Percentiles rank a stretch among this genome's conserved stretches.
Conservation (phyloP, 2,888 invertebrate species). For the Pandemis corylana region DNA sequence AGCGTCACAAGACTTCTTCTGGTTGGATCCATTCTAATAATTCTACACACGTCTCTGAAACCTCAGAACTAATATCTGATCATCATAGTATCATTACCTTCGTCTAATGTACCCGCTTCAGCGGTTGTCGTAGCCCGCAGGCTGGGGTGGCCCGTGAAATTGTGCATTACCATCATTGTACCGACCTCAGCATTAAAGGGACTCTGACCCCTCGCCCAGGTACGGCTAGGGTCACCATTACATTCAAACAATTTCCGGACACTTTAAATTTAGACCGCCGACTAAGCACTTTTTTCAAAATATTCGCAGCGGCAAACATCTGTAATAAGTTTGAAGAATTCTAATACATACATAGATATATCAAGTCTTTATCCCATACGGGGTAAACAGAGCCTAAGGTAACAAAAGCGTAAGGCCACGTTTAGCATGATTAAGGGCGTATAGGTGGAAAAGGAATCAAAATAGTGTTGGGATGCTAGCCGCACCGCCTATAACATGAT, state of each 20-base stretch:
- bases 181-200: slow-evolving; percentile 72
- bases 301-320: not conserved
- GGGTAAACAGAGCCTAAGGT: too few species aligned
- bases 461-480: too few species aligned
- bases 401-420: too few species aligned
- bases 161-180: slow-evolving; percentile 78
- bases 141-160: slow-evolving; percentile 75
- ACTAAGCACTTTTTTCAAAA: not conserved
- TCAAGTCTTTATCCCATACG: too few species aligned
- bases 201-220: slow-evolving; percentile 68
- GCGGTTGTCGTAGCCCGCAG: slow-evolving; percentile 49
- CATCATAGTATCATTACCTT: not conserved
- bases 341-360: too few species aligned
- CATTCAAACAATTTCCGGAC: not conserved
- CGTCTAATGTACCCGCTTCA: slow-evolving; percentile 24
- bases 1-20: too few species aligned
- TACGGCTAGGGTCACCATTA: slow-evolving; percentile 52
- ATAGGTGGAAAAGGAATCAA: too few species aligned
- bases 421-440: too few species aligned
- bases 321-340: too few species aligned
- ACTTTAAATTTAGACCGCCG: not conserved
- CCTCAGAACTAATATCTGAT: not conserved
- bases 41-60: not conserved
- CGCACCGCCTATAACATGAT: too few species aligned
- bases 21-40: too few species aligned